Percentiles rank a stretch among this genome's conserved stretches.
phyloP scores from a whole-genome alignment of 2,888 invertebrate genomes.

The Mesochorus sp. region DNA sequence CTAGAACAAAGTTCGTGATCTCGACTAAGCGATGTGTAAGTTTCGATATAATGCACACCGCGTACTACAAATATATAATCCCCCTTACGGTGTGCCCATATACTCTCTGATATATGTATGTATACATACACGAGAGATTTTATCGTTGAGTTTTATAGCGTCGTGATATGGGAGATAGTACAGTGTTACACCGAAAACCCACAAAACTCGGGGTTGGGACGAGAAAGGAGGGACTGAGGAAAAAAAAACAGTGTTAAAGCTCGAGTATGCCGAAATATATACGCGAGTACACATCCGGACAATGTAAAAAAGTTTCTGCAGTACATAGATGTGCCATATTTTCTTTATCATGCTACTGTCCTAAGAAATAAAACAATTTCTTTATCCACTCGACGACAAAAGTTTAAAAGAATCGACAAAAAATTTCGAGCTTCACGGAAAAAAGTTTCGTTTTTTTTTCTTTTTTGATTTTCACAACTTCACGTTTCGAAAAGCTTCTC shows the following conservation, averaged over 20 bases:
- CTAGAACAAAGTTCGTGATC: constrained; percentile 33
- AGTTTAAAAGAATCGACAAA: no score
- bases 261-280: neutral
- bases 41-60: neutral
- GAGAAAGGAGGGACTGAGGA: no score
- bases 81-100: neutral
- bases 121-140: constrained; percentile 29
- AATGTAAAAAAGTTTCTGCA: neutral
- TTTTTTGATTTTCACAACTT: neutral
- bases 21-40: constrained; percentile 27
- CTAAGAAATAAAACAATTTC: neutral
- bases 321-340: no score
- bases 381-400: no score
- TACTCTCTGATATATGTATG: neutral
- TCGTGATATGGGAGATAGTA: neutral
- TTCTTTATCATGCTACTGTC: no score
- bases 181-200: neutral
- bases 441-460: neutral
- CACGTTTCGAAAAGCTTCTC: no score
- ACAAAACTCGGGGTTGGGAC: neutral
- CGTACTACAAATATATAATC: neutral
- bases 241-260: neutral
- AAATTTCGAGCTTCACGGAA: neutral
- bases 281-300: neutral
- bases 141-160: constrained; percentile 47